A percentile compares a stretch with the other conserved stretches of the same genome.
phyloP scores from a whole-genome alignment of 2,888 invertebrate species.

The Cheiracanthium punctorium region DNA sequence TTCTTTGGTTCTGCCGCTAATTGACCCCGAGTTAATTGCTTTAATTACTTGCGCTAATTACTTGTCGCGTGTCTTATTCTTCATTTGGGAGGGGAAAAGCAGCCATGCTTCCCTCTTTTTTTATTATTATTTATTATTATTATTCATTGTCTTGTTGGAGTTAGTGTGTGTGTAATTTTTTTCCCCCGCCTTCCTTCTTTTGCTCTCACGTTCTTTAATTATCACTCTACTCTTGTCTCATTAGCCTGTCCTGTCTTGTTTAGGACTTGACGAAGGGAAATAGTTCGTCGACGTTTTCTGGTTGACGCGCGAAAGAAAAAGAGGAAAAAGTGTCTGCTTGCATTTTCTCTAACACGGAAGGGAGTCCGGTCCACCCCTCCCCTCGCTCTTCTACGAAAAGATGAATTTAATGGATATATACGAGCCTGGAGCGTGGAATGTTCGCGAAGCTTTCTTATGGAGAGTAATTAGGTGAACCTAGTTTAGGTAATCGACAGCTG shows the following conservation, averaged over 20 bases:
- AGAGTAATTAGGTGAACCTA: neutral
- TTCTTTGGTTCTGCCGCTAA: slow-evolving; percentile 59
- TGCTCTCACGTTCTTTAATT: slow-evolving; percentile 42
- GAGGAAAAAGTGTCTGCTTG: neutral
- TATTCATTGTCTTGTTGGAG: slow-evolving; percentile 7
- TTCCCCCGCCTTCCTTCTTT: slow-evolving; percentile 21
- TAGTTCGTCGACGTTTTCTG: slow-evolving; percentile 10
- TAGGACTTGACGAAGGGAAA: slow-evolving; percentile 8
- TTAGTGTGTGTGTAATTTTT: too few relatives aligned
- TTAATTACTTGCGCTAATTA: slow-evolving; percentile 68
- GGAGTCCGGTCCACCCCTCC: too few relatives aligned
- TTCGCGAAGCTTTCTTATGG: neutral
- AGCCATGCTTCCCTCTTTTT: too few relatives aligned
- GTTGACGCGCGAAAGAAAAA: too few relatives aligned
- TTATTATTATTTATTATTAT: too few relatives aligned
- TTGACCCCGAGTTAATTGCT: slow-evolving; percentile 68
- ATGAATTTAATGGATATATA: slow-evolving; percentile 6
- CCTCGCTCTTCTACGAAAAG: neutral
- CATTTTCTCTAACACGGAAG: neutral
- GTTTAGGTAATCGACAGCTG: neutral
- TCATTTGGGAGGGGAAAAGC: slow-evolving; percentile 8
- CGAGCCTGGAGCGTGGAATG: neutral
- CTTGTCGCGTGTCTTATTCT: slow-evolving; percentile 30
- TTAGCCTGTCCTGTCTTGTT: slow-evolving; percentile 43
- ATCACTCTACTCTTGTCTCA: slow-evolving; percentile 46